A percentile compares a stretch with the other conserved stretches of the same genome.
Evolutionary conservation across 2,888 invertebrate genomes (phyloP).

Genomic region (Machimus atricapillus): DNA sequence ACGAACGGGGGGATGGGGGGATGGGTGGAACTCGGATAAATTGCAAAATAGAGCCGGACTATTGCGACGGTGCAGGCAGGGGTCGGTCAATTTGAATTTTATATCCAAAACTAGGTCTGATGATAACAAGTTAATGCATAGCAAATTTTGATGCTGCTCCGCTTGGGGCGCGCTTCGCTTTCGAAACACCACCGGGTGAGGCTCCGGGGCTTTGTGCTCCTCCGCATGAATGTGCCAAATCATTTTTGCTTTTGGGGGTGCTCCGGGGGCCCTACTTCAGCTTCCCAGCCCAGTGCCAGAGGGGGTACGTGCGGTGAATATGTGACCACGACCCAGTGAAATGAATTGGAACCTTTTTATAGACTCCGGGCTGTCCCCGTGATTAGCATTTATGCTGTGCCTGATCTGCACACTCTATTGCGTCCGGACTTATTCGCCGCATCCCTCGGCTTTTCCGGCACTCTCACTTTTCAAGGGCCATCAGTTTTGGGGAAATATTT

Average conservation of each 20-base stretch:
- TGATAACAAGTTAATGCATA: conserved; percentile 20
- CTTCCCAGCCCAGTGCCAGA: background rate
- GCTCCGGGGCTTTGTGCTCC: background rate
- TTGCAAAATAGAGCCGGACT: background rate
- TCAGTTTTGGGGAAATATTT: background rate
- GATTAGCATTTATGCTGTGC: background rate
- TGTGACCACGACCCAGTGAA: background rate
- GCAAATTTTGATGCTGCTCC: background rate
- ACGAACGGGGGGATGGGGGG: background rate
- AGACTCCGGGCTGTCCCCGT: background rate
- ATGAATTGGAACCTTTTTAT: background rate
- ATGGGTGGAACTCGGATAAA: background rate
- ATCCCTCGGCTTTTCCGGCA: background rate
- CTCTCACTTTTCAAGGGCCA: background rate
- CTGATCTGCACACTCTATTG: background rate
- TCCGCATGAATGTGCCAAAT: background rate
- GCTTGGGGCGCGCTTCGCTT: background rate
- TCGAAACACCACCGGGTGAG: background rate
- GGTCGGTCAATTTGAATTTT: conserved; percentile 1
- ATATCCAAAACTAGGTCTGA: background rate
- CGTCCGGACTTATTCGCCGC: background rate
- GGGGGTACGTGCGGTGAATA: background rate
- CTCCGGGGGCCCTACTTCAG: background rate
- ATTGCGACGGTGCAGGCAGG: background rate
- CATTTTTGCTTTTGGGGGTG: background rate